Percentiles rank a stretch among this genome's conserved stretches.
phyloP scores from a whole-genome alignment of 2,797 vertebrate species.

The Gambelia wislizenii region DNA sequence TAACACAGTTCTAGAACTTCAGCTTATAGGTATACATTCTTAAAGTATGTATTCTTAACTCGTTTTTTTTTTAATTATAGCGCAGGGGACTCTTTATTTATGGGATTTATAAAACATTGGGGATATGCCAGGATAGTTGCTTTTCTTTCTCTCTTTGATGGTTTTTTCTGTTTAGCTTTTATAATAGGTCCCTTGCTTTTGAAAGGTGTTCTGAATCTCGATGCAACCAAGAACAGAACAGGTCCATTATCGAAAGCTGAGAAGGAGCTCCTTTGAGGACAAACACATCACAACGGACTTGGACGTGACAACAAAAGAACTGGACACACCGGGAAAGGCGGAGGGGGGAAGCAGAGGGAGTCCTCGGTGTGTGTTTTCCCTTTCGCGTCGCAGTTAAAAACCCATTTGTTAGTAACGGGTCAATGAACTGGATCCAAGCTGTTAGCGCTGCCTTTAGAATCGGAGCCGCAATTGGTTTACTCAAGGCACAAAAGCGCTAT shows the following conservation, averaged over 20 bases:
- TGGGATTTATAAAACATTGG: background rate
- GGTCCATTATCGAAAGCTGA: background rate
- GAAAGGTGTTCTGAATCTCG: background rate
- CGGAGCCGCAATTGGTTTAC: slow-evolving; percentile 52
- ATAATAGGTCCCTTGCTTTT: background rate
- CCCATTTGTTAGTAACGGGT: slow-evolving; percentile 51
- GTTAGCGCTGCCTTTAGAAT: slow-evolving; percentile 51
- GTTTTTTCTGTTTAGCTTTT: background rate
- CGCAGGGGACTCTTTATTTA: background rate
- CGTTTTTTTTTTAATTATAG: background rate
- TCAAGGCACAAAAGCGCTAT: slow-evolving; percentile 55
- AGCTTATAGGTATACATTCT: background rate
- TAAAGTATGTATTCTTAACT: background rate
- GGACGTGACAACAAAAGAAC: background rate
- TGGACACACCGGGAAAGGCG: background rate
- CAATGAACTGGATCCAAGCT: slow-evolving; percentile 35
- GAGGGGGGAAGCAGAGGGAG: background rate
- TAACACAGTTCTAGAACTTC: background rate
- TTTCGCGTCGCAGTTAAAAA: background rate
- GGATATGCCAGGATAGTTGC: background rate
- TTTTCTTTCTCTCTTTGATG: background rate
- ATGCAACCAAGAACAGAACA: background rate
- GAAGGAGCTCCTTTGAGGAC: background rate
- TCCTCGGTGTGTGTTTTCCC: background rate
- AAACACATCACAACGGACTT: background rate